These are phyloP conservation scores for Cuculus canorus DNA, from an alignment of 2,797 vertebrate species.

Conservation along the genomic window DNA sequence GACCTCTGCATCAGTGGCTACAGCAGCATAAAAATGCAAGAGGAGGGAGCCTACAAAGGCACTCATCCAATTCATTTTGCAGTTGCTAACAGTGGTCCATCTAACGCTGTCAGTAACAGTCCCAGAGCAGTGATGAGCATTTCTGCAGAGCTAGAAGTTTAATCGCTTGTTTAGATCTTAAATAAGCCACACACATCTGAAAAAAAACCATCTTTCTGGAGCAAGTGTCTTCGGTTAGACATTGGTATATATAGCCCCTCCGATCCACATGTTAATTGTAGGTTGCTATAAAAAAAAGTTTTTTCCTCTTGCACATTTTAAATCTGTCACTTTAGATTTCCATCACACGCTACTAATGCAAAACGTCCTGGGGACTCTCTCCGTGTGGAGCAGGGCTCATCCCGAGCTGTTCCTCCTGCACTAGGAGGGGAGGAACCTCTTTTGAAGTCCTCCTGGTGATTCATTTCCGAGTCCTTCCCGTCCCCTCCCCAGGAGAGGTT, in stretches of 20 bases:
- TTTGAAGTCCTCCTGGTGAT: neutral
- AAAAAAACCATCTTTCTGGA: neutral
- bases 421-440: neutral
- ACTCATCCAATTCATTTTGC: rapidly evolving
- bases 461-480: neutral
- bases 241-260: neutral
- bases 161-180: neutral
- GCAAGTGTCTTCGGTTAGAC: neutral
- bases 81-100: neutral
- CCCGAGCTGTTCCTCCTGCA: neutral
- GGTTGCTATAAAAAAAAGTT: slow-evolving; percentile 10
- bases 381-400: neutral
- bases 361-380: neutral
- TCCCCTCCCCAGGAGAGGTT: neutral
- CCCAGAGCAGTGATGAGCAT: neutral
- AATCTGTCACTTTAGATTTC: slow-evolving; percentile 24
- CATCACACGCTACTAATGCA: neutral
- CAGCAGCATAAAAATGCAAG: neutral
- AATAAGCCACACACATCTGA: neutral
- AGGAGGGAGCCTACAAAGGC: neutral
- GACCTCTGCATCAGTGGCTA: neutral
- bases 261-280: neutral
- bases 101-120: neutral
- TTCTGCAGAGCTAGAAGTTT: neutral
- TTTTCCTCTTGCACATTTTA: slow-evolving; percentile 27